phyloP scores from a whole-genome alignment of 1,140 invertebrate genomes.

The Hyles euphorbiae region DNA sequence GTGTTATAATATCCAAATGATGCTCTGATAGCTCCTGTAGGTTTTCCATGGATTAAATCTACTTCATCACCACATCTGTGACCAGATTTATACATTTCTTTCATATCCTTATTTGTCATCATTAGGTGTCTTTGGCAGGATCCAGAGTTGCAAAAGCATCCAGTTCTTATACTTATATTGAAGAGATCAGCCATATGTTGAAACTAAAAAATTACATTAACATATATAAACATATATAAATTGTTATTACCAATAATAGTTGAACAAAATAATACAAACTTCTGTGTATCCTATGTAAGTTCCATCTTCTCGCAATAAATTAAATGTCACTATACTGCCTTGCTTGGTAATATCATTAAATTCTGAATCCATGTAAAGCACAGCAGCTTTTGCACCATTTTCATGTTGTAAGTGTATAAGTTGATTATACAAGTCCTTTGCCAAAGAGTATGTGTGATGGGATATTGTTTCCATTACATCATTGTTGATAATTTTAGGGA shows the following conservation, averaged over 20 bases:
- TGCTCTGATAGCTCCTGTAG: conserved; percentile 93
- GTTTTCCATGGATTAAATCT: conserved; percentile 92
- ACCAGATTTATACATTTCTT: conserved; percentile 88
- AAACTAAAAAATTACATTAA: conserved; percentile 78
- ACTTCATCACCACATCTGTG: conserved; percentile 94
- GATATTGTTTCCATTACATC: conserved; percentile 83
- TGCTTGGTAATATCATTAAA: conserved; percentile 81
- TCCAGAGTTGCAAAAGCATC: conserved; percentile 98
- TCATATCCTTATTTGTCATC: conserved; percentile 82
- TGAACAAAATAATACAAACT: conserved; percentile 68
- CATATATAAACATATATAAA: background rate
- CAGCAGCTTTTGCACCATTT: conserved; percentile 83
- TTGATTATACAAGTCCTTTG: conserved; percentile 82
- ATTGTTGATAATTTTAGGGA: conserved; percentile 62
- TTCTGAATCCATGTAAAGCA: conserved; percentile 84
- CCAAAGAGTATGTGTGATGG: conserved; percentile 85
- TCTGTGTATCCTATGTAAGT: conserved; percentile 92
- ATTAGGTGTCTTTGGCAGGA: conserved; percentile 91
- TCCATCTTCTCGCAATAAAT: conserved; percentile 86
- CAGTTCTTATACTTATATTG: conserved; percentile 91
- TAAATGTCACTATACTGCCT: conserved; percentile 93
- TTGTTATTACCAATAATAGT: no score
- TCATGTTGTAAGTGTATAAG: conserved; percentile 81
- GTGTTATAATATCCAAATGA: conserved; percentile 96
- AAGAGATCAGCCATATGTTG: conserved; percentile 91